Percentiles rank a stretch among this genome's conserved stretches.
Evolutionary conservation across 2,797 vertebrate genomes (phyloP).

Genomic region (Pangasius macronema): DNA sequence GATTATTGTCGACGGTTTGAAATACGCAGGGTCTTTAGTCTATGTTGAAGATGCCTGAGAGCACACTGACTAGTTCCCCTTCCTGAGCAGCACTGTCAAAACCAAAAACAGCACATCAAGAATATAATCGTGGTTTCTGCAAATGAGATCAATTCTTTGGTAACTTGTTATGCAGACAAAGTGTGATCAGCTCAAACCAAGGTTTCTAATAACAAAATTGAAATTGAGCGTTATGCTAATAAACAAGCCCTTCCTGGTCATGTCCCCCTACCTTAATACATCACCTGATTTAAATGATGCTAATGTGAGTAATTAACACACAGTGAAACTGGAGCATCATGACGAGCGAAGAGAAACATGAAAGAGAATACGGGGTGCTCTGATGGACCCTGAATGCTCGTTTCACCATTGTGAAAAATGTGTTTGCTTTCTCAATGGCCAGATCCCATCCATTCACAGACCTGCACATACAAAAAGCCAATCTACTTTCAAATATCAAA

Average conservation of each 20-base stretch:
- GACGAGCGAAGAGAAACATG: slow-evolving; percentile 35
- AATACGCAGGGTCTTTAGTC: not conserved
- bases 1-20: not conserved
- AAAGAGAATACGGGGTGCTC: slow-evolving; percentile 45
- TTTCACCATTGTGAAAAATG: slow-evolving; percentile 55
- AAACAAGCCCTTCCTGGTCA: not conserved
- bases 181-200: not conserved
- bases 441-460: slow-evolving; percentile 50
- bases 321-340: slow-evolving; percentile 25
- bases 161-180: not conserved
- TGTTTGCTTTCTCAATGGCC: slow-evolving; percentile 55
- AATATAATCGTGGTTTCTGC: not conserved
- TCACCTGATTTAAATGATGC: not conserved
- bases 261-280: not conserved
- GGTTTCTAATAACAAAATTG: not conserved
- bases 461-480: slow-evolving; percentile 3
- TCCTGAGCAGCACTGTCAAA: not conserved
- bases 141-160: not conserved
- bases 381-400: slow-evolving; percentile 37
- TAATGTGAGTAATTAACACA: slow-evolving; percentile 22
- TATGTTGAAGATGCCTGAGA: not conserved
- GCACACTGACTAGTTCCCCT: not conserved
- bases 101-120: not conserved
- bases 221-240: not conserved
- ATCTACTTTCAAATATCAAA: not conserved